A percentile compares a stretch with the other conserved stretches of the same genome.
Conservation (phyloP, 2,888 invertebrate species). For the Rugalucina vietnamica region DNA sequence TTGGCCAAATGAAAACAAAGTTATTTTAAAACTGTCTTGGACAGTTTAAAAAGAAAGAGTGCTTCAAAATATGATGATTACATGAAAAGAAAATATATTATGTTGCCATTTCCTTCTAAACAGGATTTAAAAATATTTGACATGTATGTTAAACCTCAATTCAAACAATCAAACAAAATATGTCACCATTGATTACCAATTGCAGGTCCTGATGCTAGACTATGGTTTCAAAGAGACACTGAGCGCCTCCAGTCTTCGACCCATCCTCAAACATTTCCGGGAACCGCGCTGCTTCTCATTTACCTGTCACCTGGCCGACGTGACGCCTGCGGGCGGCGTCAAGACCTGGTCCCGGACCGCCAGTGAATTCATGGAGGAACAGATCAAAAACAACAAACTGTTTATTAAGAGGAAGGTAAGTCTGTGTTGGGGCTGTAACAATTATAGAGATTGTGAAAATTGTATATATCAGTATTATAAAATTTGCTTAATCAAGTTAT, state of each 20-base stretch:
- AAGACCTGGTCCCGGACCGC: slow-evolving; percentile 80
- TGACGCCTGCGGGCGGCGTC: slow-evolving; percentile 88
- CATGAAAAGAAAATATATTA: too few relatives aligned
- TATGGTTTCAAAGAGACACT: slow-evolving; percentile 87
- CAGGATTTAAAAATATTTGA: too few relatives aligned
- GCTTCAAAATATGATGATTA: too few relatives aligned
- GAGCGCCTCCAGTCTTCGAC: slow-evolving; percentile 84
- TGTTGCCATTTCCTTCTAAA: too few relatives aligned
- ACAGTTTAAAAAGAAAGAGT: too few relatives aligned
- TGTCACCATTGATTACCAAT: background rate
- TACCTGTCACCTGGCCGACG: slow-evolving; percentile 89
- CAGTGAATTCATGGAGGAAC: slow-evolving; percentile 74
- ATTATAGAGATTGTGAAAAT: background rate
- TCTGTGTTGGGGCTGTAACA: too few relatives aligned
- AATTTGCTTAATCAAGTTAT: too few relatives aligned
- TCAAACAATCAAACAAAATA: too few relatives aligned
- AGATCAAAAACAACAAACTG: slow-evolving; percentile 62
- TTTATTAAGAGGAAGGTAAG: slow-evolving; percentile 70
- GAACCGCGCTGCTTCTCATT: slow-evolving; percentile 86
- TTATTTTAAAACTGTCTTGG: too few relatives aligned
- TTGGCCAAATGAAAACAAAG: too few relatives aligned
- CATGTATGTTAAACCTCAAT: too few relatives aligned
- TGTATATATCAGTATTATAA: background rate
- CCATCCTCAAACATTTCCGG: slow-evolving; percentile 86
- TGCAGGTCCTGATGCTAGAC: slow-evolving; percentile 88